phyloP scores from a whole-genome alignment of 2,888 invertebrate species.

The Tetrapedia diversipes region DNA sequence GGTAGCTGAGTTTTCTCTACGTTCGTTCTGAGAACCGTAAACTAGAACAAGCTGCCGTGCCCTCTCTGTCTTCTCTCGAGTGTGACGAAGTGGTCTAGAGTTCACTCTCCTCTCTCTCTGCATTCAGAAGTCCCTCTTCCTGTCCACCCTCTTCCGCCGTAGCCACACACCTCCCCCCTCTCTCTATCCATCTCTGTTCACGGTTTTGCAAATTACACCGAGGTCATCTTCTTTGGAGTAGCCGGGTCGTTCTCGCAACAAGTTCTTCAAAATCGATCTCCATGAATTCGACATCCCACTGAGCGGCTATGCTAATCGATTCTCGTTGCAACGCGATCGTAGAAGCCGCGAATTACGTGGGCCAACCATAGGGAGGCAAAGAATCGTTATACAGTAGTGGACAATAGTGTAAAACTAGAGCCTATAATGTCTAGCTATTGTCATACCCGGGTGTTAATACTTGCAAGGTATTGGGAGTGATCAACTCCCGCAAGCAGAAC shows the following conservation, averaged over 20 bases:
- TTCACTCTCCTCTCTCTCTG: slow-evolving; percentile 64
- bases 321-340: background rate
- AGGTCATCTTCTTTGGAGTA: slow-evolving; percentile 2
- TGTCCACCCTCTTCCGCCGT: slow-evolving; percentile 37
- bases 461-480: too few relatives aligned
- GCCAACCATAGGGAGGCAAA: too few relatives aligned
- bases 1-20: slow-evolving; percentile 55
- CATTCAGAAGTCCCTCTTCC: slow-evolving; percentile 51
- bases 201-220: slow-evolving; percentile 45
- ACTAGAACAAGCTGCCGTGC: slow-evolving; percentile 75
- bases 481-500: too few relatives aligned
- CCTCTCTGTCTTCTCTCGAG: slow-evolving; percentile 71
- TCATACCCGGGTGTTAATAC: too few relatives aligned
- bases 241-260: slow-evolving; percentile 34
- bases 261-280: slow-evolving; percentile 23
- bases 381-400: too few relatives aligned
- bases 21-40: slow-evolving; percentile 74
- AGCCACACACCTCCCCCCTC: background rate
- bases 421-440: too few relatives aligned
- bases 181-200: slow-evolving; percentile 9
- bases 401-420: too few relatives aligned
- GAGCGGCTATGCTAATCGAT: background rate
- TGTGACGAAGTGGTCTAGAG: slow-evolving; percentile 76
- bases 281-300: background rate
- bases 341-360: background rate